A percentile compares a stretch with the other conserved stretches of the same genome.
Evolutionary conservation across 2,797 vertebrate genomes (phyloP).

Genomic region (Enteromius fasciolatus): DNA sequence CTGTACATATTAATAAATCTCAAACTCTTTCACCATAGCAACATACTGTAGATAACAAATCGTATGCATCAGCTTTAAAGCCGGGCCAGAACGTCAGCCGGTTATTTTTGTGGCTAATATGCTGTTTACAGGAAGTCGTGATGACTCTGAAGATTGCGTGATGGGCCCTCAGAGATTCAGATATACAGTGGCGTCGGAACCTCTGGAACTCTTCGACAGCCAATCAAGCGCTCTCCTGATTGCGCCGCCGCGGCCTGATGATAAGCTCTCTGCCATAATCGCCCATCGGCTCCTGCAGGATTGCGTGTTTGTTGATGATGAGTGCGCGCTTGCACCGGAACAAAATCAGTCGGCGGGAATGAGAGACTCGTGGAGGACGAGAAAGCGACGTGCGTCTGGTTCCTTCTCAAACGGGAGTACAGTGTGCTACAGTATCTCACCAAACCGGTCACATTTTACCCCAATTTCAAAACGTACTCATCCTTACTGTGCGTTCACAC

Average conservation of each 20-base stretch:
- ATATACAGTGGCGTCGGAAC: constrained; percentile 55
- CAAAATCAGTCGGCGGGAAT: constrained; percentile 54
- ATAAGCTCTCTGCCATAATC: constrained; percentile 60
- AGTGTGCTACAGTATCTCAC: constrained; percentile 14
- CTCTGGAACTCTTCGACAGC: constrained; percentile 56
- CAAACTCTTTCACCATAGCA: not conserved
- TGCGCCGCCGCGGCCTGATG: constrained; percentile 61
- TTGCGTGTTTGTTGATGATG: constrained; percentile 69
- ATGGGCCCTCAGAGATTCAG: constrained; percentile 61
- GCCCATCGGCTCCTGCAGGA: constrained; percentile 59
- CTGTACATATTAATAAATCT: not conserved
- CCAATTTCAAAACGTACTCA: not conserved
- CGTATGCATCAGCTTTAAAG: constrained; percentile 39
- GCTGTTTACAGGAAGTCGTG: constrained; percentile 61
- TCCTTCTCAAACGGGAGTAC: constrained; percentile 22
- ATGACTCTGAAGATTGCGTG: constrained; percentile 58
- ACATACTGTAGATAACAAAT: constrained; percentile 36
- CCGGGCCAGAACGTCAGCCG: constrained; percentile 13
- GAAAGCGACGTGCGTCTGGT: constrained; percentile 14
- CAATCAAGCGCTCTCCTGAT: constrained; percentile 69
- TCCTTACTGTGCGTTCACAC: not conserved
- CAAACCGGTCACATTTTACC: not conserved
- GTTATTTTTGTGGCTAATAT: constrained; percentile 61
- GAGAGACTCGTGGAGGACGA: constrained; percentile 39
- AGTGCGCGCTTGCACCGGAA: constrained; percentile 56